phyloP scores from a whole-genome alignment of 2,888 invertebrate genomes.

The Torymus auratus region DNA sequence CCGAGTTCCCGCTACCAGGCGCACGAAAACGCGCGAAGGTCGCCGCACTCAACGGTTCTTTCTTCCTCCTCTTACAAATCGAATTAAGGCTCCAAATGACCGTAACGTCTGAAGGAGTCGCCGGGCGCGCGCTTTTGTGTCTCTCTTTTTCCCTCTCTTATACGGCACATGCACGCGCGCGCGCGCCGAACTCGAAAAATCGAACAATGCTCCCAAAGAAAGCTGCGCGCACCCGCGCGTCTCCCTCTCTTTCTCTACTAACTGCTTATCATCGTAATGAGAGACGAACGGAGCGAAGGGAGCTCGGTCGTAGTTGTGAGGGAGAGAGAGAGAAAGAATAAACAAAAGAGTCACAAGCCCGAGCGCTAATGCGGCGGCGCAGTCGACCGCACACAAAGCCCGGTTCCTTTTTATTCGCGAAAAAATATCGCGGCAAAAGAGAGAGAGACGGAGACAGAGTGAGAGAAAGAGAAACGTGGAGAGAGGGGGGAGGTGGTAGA shows the following conservation, averaged over 20 bases:
- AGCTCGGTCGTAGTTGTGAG: background rate
- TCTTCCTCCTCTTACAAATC: too few relatives aligned
- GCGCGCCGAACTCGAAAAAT: conserved; percentile 9
- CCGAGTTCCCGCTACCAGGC: too few relatives aligned
- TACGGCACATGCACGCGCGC: background rate
- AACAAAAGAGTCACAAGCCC: conserved; percentile 35
- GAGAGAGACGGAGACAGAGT: conserved; percentile 1
- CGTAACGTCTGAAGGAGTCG: conserved; percentile 12
- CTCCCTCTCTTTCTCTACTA: background rate
- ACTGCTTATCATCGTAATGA: conserved; percentile 41
- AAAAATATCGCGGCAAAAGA: conserved; percentile 33
- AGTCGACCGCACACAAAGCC: conserved; percentile 23
- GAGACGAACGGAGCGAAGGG: conserved; percentile 23
- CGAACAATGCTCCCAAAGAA: conserved; percentile 18
- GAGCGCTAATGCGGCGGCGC: conserved; percentile 8
- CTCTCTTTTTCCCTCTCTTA: background rate
- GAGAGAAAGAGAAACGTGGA: conserved; percentile 12
- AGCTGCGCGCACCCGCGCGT: too few relatives aligned
- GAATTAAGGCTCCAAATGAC: too few relatives aligned
- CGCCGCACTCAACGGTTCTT: too few relatives aligned
- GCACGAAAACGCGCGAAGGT: too few relatives aligned
- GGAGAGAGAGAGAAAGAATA: background rate
- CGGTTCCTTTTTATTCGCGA: conserved; percentile 15
- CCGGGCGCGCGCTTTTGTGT: background rate
- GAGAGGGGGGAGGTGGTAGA: too few relatives aligned